phyloP scores from a whole-genome alignment of 2,888 invertebrate species.

The Trissolcus brochymenae region DNA sequence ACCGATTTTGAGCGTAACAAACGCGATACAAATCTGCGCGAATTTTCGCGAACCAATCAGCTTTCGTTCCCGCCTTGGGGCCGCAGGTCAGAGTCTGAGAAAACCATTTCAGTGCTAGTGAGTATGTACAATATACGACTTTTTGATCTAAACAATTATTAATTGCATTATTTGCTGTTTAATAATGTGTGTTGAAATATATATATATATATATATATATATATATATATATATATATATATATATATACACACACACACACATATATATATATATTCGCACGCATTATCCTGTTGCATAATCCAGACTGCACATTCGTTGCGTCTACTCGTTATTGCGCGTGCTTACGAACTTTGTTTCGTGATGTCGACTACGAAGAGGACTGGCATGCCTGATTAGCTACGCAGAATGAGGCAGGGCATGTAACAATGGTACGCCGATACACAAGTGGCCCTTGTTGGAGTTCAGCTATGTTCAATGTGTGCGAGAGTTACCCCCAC shows the following conservation, averaged over 20 bases:
- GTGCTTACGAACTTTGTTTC: conserved; percentile 53
- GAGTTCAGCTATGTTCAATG: conserved; percentile 42
- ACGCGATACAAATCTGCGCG: conserved; percentile 36
- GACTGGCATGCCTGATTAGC: conserved; percentile 58
- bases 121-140: background rate
- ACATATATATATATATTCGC: conserved; percentile 9
- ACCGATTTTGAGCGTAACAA: conserved; percentile 35
- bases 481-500: conserved; percentile 41
- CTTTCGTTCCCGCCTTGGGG: conserved; percentile 41
- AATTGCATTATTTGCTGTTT: background rate
- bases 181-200: background rate
- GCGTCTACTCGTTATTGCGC: conserved; percentile 49
- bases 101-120: background rate
- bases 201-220: too few relatives aligned
- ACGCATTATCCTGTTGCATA: conserved; percentile 44
- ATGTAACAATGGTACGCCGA: conserved; percentile 52
- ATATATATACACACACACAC: conserved; percentile 26
- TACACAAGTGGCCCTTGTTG: conserved; percentile 53
- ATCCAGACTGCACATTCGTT: conserved; percentile 22
- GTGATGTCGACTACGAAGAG: conserved; percentile 54
- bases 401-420: conserved; percentile 57
- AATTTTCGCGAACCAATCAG: conserved; percentile 43
- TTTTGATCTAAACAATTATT: background rate
- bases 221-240: too few relatives aligned
- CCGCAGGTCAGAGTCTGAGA: conserved; percentile 13